Evolutionary conservation across 2,888 invertebrate genomes (phyloP).

Genomic region (Pachymerium ferrugineum): DNA sequence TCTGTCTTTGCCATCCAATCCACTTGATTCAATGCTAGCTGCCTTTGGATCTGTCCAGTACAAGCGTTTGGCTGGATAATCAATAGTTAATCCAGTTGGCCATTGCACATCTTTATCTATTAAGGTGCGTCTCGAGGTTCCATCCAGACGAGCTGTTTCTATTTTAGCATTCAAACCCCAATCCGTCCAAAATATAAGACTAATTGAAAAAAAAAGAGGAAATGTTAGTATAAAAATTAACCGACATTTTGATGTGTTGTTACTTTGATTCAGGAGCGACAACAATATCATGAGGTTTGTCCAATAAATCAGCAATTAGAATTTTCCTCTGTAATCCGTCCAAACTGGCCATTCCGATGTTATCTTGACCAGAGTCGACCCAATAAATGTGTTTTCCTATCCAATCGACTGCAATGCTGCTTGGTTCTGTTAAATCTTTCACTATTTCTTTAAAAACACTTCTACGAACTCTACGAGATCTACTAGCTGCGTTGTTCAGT

Average conservation of each 20-base stretch:
- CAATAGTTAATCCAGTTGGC: slow-evolving; percentile 70
- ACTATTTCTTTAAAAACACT: slow-evolving; percentile 34
- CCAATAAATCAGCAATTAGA: slow-evolving; percentile 52
- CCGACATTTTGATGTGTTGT: slow-evolving; percentile 26
- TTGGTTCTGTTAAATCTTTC: slow-evolving; percentile 58
- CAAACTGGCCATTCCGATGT: slow-evolving; percentile 53
- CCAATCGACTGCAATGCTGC: slow-evolving; percentile 71
- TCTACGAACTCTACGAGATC: slow-evolving; percentile 31
- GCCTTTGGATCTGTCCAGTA: slow-evolving; percentile 82
- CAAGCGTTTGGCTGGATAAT: slow-evolving; percentile 64
- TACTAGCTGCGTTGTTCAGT: slow-evolving; percentile 16
- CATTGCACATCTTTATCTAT: slow-evolving; percentile 60
- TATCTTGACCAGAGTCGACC: slow-evolving; percentile 54
- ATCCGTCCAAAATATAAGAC: slow-evolving; percentile 71
- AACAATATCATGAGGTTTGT: slow-evolving; percentile 66
- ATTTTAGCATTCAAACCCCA: slow-evolving; percentile 61
- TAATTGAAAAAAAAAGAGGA: slow-evolving; percentile 41
- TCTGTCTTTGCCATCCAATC: slow-evolving; percentile 63
- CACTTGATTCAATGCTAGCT: slow-evolving; percentile 63
- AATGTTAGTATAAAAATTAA: slow-evolving; percentile 15
- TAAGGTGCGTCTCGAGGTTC: slow-evolving; percentile 55
- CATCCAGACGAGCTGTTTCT: slow-evolving; percentile 61
- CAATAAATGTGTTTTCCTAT: slow-evolving; percentile 63
- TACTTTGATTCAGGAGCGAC: slow-evolving; percentile 60
- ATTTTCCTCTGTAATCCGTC: slow-evolving; percentile 57